phyloP scores from a whole-genome alignment of 2,113 vertebrate species.

The Pygoscelis adeliae region DNA sequence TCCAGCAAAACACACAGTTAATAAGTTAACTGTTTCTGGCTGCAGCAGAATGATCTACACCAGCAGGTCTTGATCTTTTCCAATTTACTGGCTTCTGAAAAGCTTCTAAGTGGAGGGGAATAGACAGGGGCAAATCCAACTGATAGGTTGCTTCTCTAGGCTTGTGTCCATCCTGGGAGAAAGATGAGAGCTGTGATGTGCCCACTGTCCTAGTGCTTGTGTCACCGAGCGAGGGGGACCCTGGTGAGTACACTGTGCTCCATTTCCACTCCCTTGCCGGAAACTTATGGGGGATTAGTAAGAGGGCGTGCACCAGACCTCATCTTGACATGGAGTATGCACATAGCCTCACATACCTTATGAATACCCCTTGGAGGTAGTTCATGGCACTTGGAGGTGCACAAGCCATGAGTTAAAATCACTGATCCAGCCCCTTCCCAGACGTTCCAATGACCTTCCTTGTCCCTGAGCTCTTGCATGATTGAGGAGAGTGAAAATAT shows the following conservation, averaged over 20 bases:
- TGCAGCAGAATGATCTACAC: background rate
- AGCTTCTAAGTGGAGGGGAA: background rate
- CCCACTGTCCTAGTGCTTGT: background rate
- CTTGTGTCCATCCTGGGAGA: background rate
- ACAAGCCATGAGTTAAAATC: background rate
- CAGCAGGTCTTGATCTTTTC: background rate
- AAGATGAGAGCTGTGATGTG: background rate
- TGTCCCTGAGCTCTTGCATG: background rate
- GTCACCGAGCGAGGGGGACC: accelerated
- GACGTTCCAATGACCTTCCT: background rate
- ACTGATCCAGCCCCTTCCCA: background rate
- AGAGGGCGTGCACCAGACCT: background rate
- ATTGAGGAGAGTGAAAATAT: background rate
- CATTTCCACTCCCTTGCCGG: background rate
- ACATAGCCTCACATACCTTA: background rate
- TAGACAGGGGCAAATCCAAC: background rate
- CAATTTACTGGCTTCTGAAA: background rate
- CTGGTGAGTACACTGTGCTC: background rate
- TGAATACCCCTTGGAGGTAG: background rate
- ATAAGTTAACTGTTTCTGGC: background rate
- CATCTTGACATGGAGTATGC: background rate
- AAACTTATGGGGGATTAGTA: background rate
- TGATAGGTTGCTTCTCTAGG: background rate
- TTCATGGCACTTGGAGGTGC: background rate
- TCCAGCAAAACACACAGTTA: background rate